Conservation (phyloP, 2,888 invertebrate species). For the Lithosia quadra region DNA sequence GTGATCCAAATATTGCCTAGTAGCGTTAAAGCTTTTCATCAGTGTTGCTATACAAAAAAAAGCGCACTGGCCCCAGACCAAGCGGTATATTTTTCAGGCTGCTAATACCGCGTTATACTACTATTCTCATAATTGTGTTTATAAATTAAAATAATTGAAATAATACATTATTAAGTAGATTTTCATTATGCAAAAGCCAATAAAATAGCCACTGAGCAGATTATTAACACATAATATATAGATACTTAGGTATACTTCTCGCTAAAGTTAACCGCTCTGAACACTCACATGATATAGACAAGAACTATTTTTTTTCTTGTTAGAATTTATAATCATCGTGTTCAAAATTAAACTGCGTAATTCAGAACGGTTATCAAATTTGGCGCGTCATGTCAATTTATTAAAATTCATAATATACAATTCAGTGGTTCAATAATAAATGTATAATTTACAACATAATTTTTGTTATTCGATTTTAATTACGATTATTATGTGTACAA, state of each 20-base stretch:
- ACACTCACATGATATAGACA: background rate
- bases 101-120: background rate
- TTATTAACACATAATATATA: background rate
- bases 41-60: background rate
- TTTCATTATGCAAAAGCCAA: background rate
- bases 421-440: background rate
- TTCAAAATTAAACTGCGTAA: background rate
- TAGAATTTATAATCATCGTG: background rate
- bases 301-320: background rate
- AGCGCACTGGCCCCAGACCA: background rate
- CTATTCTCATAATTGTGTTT: background rate
- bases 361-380: background rate
- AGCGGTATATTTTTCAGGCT: background rate
- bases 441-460: slow-evolving; percentile 8
- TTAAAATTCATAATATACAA: background rate
- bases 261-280: background rate
- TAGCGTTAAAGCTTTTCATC: background rate
- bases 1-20: background rate
- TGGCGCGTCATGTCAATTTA: background rate
- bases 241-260: background rate
- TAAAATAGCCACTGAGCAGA: background rate
- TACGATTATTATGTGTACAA: background rate
- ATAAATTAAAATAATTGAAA: background rate
- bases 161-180: background rate
- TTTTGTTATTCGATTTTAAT: background rate